Base-by-base conservation (phyloP, 2,113 vertebrate species). In the Onychorhynchus coronatus region DNA sequence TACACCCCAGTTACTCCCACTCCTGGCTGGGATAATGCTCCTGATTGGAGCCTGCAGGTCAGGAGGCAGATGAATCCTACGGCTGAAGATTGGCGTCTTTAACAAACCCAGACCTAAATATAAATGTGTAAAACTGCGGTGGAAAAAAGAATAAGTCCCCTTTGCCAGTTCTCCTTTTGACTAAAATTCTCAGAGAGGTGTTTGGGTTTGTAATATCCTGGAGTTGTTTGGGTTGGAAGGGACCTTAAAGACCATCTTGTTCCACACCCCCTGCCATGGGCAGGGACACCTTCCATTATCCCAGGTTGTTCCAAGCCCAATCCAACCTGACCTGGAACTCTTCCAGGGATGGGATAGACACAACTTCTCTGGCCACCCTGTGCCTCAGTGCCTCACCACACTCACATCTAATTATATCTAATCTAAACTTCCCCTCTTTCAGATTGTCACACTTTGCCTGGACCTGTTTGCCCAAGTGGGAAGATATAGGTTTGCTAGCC, bases 281-380 rank as follows among this genome's bases (percentile, higher is more conserved):
- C 71, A 83, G 25, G n/a, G n/a, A 23, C 41, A 42, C 1, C 5
- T 76, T 0, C 8, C 25, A 41, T 25, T 6, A 1, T 1, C 24
- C 63, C 63, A 55, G 17, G 12, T 0, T 31, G 6, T 1, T 84
- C 49, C 49, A 49, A 63, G 31, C 7, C 12, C 12, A 0, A 0
- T 77, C 35, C 65, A 71, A 0, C 22, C 49, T 56, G 56, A 7
- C 27, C 35, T 56, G 27, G 79, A 12, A 42, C 31, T 28, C 18
- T 14, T 23, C 8, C 56, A 63, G 41, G 14, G n/a, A 33, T 42
- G 31, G 56, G 2, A 7, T n/a, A 90, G 27, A 31, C 72, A 24
- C 88, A 63, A 17, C 56, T 71, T 33, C 79, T 84, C 79, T 77
- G 71, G 21, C 8, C 4, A 75, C 0, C 53, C 77, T 62, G 1